Conservation (phyloP, 2,113 vertebrate genomes). For the Peromyscus californicus region DNA sequence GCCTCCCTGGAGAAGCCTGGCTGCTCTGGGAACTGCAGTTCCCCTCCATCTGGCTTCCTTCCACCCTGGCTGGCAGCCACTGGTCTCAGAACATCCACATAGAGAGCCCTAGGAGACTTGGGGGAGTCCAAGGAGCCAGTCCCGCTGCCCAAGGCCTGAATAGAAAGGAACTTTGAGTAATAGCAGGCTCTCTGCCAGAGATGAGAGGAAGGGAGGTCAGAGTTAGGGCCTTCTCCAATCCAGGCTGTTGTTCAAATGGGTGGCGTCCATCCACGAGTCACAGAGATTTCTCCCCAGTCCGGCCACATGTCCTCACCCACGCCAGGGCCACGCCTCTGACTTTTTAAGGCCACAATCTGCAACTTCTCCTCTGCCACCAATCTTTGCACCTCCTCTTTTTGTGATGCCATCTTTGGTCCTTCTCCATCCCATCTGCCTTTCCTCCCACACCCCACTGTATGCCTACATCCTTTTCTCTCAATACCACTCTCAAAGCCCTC, state of each 20-base stretch:
- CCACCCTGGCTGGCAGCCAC: background rate
- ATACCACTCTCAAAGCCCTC: background rate
- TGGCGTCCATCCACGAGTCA: background rate
- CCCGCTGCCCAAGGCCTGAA: background rate
- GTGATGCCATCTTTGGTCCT: background rate
- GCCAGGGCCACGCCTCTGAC: background rate
- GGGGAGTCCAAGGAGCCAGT: background rate
- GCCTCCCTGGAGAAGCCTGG: background rate
- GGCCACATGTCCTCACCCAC: background rate
- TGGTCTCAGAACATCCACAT: background rate
- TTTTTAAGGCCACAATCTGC: background rate
- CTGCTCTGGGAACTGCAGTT: background rate
- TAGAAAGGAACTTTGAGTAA: background rate
- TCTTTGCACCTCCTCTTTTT: background rate
- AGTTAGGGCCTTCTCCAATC: background rate
- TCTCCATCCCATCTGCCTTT: background rate
- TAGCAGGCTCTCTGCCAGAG: background rate
- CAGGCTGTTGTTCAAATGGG: background rate
- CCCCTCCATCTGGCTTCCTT: background rate
- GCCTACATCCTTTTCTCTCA: accelerated
- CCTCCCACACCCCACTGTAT: background rate
- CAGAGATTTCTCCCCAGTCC: background rate
- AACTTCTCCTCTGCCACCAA: background rate
- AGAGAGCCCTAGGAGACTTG: background rate
- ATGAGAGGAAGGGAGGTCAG: slow-evolving; percentile 20